Percentiles rank a stretch among this genome's conserved stretches.
Conservation (phyloP, 1,140 invertebrate genomes). For the Saccostrea echinata region DNA sequence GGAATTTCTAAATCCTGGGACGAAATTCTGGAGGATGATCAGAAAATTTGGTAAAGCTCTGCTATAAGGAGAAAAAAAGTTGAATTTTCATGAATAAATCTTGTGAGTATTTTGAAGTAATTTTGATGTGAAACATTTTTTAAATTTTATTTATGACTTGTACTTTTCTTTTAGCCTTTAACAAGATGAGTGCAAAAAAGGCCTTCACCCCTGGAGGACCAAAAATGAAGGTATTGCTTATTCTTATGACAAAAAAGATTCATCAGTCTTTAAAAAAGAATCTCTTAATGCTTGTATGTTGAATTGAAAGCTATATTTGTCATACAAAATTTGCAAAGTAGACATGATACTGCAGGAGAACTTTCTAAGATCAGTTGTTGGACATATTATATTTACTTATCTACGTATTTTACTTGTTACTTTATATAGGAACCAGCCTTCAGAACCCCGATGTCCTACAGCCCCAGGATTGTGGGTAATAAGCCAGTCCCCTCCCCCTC, state of each 20-base stretch:
- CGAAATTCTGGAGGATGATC: neutral
- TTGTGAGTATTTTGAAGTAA: neutral
- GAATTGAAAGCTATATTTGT: neutral
- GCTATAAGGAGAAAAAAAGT: neutral
- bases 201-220: neutral
- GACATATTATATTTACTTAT: neutral
- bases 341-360: neutral
- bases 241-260: too few species aligned
- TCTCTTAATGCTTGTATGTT: too few species aligned
- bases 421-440: conserved; percentile 63
- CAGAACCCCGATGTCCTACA: conserved; percentile 71
- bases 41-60: conserved; percentile 12
- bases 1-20: neutral
- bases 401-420: neutral
- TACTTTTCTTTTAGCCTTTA: neutral
- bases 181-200: conserved; percentile 1
- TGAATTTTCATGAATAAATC: neutral
- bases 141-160: neutral
- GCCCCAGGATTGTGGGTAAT: conserved; percentile 64
- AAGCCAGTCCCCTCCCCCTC: conserved; percentile 70
- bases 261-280: too few species aligned
- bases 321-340: neutral
- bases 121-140: neutral
- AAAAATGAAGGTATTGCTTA: neutral
- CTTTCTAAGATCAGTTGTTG: neutral